A percentile compares a stretch with the other conserved stretches of the same genome.
Conservation (phyloP, 2,797 vertebrate genomes). For the Botia almorhae region DNA sequence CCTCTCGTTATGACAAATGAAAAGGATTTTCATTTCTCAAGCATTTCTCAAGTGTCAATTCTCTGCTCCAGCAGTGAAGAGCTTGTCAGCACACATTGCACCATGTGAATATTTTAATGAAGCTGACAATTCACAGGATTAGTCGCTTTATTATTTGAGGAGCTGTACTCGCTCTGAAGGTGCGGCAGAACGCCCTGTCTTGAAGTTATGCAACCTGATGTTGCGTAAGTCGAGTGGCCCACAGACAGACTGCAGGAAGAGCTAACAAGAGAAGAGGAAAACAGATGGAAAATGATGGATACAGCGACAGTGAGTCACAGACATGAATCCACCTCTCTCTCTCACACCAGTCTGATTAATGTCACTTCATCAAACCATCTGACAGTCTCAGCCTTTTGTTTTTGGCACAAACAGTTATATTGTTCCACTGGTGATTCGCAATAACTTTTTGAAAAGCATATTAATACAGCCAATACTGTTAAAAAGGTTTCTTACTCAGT, state of each 20-base stretch:
- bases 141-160: constrained; percentile 71
- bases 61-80: constrained; percentile 60
- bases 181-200: constrained; percentile 50
- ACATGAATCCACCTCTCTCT: background rate
- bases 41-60: constrained; percentile 63
- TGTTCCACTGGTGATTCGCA: too few relatives aligned
- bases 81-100: constrained; percentile 66
- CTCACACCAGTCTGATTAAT: constrained; percentile 9
- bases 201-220: constrained; percentile 50
- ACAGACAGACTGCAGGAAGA: constrained; percentile 34
- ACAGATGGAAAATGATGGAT: background rate
- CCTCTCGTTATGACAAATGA: constrained; percentile 56
- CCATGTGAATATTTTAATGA: constrained; percentile 72
- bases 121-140: constrained; percentile 63
- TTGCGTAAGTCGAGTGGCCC: constrained; percentile 44
- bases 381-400: too few relatives aligned
- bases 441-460: too few relatives aligned
- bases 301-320: constrained; percentile 1
- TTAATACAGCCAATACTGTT: too few relatives aligned
- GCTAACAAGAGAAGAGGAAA: constrained; percentile 29
- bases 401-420: too few relatives aligned
- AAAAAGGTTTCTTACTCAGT: too few relatives aligned
- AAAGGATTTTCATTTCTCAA: constrained; percentile 64
- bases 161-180: constrained; percentile 48
- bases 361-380: background rate